Conservation (phyloP, 1,140 invertebrate species). For the Asbolus verrucosus region DNA sequence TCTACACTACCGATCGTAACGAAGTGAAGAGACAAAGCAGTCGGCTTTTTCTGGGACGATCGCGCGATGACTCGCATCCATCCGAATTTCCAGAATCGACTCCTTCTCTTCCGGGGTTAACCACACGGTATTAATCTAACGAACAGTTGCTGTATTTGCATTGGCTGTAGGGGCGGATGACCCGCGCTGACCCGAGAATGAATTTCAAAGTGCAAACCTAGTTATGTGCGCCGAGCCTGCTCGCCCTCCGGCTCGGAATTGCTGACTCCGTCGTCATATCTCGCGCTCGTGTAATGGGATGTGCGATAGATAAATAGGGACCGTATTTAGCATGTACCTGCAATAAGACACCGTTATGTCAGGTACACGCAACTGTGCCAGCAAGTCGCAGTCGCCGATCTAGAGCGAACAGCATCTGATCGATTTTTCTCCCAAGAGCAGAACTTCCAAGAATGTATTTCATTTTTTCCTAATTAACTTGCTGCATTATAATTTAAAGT, state of each 20-base stretch:
- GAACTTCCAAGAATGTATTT: too few relatives aligned
- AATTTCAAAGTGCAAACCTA: slow-evolving; percentile 51
- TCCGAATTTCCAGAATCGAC: background rate
- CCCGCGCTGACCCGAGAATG: slow-evolving; percentile 45
- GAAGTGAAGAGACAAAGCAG: slow-evolving; percentile 50
- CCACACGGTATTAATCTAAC: slow-evolving; percentile 8
- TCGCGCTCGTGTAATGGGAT: slow-evolving; percentile 38
- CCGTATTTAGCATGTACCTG: slow-evolving; percentile 39
- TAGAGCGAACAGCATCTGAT: background rate
- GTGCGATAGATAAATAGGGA: slow-evolving; percentile 39
- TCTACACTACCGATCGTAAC: slow-evolving; percentile 57
- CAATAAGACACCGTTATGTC: slow-evolving; percentile 42
- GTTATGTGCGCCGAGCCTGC: slow-evolving; percentile 37
- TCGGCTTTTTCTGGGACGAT: slow-evolving; percentile 8
- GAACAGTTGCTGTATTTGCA: slow-evolving; percentile 40
- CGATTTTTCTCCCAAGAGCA: background rate
- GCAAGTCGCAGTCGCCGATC: background rate
- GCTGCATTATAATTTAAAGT: too few relatives aligned
- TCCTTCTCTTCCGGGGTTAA: slow-evolving; percentile 40
- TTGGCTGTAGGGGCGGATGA: slow-evolving; percentile 45
- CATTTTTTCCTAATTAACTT: too few relatives aligned
- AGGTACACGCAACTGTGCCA: slow-evolving; percentile 16
- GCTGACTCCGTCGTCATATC: slow-evolving; percentile 33
- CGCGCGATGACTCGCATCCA: slow-evolving; percentile 34
- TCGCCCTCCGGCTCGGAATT: slow-evolving; percentile 32